Evolutionary conservation across 2,888 invertebrate species (phyloP).

Genomic region (Coleophora deauratella): DNA sequence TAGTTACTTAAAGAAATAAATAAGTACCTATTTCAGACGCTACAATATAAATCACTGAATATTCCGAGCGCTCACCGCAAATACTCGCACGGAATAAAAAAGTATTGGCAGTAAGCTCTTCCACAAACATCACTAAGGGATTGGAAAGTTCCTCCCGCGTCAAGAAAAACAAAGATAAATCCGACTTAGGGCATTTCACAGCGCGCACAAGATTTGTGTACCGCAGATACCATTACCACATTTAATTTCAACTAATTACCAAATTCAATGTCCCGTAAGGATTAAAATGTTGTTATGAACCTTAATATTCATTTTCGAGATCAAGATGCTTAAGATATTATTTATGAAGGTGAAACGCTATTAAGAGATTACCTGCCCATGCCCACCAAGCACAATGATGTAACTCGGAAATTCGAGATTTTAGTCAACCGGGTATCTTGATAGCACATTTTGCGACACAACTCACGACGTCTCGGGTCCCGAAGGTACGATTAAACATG

Average conservation of each 20-base stretch:
- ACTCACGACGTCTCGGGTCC: conserved; percentile 25
- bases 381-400: no score
- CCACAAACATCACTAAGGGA: conserved; percentile 53
- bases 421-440: no score
- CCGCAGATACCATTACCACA: conserved; percentile 17
- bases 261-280: conserved; percentile 24
- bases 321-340: not conserved
- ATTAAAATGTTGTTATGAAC: not conserved
- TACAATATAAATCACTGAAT: no score
- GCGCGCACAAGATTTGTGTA: conserved; percentile 38
- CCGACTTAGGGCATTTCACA: conserved; percentile 47
- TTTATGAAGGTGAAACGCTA: conserved; percentile 6
- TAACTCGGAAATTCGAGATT: no score
- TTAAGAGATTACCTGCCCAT: no score
- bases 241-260: conserved; percentile 44
- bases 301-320: conserved; percentile 1
- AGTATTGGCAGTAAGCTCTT: conserved; percentile 46
- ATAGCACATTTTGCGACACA: not conserved
- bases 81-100: conserved; percentile 29
- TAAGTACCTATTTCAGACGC: not conserved
- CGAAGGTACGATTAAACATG: conserved; percentile 67
- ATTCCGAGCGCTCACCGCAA: conserved; percentile 16
- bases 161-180: conserved; percentile 67
- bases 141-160: conserved; percentile 47
- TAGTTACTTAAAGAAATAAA: not conserved